phyloP scores from a whole-genome alignment of 1,140 invertebrate species.

The Drosophila pectinifera region DNA sequence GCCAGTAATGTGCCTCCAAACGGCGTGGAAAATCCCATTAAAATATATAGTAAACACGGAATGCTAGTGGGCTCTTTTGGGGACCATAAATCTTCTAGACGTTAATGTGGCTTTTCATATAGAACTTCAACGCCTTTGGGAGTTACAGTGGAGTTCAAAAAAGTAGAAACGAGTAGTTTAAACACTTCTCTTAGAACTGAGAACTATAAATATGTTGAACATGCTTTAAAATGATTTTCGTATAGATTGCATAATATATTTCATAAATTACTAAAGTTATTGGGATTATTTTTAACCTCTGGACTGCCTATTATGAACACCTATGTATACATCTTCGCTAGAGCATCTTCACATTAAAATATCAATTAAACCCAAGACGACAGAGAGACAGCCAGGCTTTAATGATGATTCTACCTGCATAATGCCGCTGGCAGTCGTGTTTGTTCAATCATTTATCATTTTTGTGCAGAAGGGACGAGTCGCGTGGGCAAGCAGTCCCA shows the following conservation, averaged over 20 bases:
- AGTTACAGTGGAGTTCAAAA: not conserved
- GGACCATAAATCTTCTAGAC: slow-evolving; percentile 24
- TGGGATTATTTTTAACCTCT: rapidly evolving
- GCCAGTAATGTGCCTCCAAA: not conserved
- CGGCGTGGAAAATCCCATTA: slow-evolving; percentile 26
- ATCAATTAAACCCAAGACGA: slow-evolving; percentile 46
- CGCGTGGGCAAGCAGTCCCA: slow-evolving; percentile 34
- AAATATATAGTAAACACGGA: slow-evolving; percentile 11
- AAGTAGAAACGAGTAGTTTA: not conserved
- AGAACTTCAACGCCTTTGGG: slow-evolving; percentile 1
- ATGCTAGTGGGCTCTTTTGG: not conserved
- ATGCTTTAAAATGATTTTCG: not conserved
- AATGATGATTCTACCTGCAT: slow-evolving; percentile 52
- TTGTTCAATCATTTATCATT: slow-evolving; percentile 50
- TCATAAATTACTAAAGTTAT: too few relatives aligned
- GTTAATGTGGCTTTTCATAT: not conserved
- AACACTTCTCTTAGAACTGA: too few relatives aligned
- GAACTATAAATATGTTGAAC: too few relatives aligned
- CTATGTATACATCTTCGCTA: not conserved
- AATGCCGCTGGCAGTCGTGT: slow-evolving; percentile 26
- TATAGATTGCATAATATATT: rapidly evolving
- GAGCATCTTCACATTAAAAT: slow-evolving; percentile 34
- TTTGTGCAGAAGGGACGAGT: not conserved
- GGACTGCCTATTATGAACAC: too few relatives aligned
- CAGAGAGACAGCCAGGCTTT: slow-evolving; percentile 13